These are phyloP conservation scores for Aphis gossypii DNA, from an alignment of 1,140 invertebrate species.

Conservation along the genomic window DNA sequence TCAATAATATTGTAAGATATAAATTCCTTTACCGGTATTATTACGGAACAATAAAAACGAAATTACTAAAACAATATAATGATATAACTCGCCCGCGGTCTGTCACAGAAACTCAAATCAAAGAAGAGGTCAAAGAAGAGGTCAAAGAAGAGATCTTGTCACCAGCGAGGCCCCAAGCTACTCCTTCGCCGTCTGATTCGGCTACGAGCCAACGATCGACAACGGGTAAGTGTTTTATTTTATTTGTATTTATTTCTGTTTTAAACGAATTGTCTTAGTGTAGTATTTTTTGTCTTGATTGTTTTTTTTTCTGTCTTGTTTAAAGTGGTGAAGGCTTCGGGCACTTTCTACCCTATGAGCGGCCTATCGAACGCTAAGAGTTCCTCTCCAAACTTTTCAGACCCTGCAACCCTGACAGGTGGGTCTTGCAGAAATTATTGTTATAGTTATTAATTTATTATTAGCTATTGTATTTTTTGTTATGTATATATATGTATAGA, in stretches of 20 bases:
- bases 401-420: constrained; percentile 61
- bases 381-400: constrained; percentile 60
- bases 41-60: not conserved
- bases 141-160: constrained; percentile 49
- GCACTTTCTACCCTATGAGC: constrained; percentile 91
- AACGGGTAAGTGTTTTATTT: constrained; percentile 45
- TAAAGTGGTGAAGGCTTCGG: constrained; percentile 90
- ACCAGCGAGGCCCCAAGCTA: constrained; percentile 43
- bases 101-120: constrained; percentile 47
- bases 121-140: constrained; percentile 45
- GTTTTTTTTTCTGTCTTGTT: constrained; percentile 68
- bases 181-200: constrained; percentile 37
- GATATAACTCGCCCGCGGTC: not conserved
- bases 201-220: constrained; percentile 52
- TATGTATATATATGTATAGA: not conserved
- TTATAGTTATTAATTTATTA: not conserved
- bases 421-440: constrained; percentile 60
- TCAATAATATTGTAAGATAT: not conserved
- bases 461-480: not conserved
- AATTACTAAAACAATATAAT: not conserved
- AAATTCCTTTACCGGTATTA: not conserved
- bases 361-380: constrained; percentile 64
- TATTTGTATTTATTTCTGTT: not conserved
- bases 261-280: not conserved
- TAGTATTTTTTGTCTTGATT: constrained; percentile 55